Conservation (phyloP, 2,113 vertebrate genomes). For the Leptobrachium leishanense region DNA sequence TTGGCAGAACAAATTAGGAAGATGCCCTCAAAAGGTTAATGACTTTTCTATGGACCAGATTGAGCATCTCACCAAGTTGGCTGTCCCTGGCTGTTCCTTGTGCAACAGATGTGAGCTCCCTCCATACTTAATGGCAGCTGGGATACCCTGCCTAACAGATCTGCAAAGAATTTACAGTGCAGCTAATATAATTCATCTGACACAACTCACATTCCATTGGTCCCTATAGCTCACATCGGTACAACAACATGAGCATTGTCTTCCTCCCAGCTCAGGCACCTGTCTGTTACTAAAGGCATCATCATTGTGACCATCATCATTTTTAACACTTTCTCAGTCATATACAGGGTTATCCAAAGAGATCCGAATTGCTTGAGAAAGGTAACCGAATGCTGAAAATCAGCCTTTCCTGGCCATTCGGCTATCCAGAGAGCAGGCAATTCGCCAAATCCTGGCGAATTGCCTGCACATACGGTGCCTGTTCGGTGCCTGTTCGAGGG, state of each 20-base stretch:
- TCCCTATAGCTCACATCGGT: conserved; percentile 19
- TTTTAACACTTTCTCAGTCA: conserved; percentile 8
- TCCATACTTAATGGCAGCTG: conserved; percentile 26
- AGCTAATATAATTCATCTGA: conserved; percentile 29
- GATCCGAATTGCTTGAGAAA: too few relatives aligned
- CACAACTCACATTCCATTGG: conserved; percentile 28
- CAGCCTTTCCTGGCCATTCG: too few relatives aligned
- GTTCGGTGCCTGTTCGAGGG: too few relatives aligned
- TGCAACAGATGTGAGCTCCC: conserved; percentile 32
- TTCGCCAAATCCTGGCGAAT: too few relatives aligned
- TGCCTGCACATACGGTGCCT: too few relatives aligned
- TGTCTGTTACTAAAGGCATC: conserved; percentile 2
- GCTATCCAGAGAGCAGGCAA: too few relatives aligned
- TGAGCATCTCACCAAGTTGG: conserved; percentile 22
- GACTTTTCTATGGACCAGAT: conserved; percentile 5
- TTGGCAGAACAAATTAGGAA: conserved; percentile 1
- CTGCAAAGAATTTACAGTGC: conserved; percentile 20
- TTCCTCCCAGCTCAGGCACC: conserved; percentile 1
- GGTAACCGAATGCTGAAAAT: too few relatives aligned
- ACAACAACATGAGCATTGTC: conserved; percentile 30
- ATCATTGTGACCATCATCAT: not conserved
- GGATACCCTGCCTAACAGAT: conserved; percentile 32
- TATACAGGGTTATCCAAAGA: too few relatives aligned
- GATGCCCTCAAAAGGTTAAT: conserved; percentile 20
- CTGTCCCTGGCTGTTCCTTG: conserved; percentile 16